Percentiles rank a stretch among this genome's conserved stretches.
Conservation (phyloP, 2,113 vertebrate species). For the Zingel zingel region DNA sequence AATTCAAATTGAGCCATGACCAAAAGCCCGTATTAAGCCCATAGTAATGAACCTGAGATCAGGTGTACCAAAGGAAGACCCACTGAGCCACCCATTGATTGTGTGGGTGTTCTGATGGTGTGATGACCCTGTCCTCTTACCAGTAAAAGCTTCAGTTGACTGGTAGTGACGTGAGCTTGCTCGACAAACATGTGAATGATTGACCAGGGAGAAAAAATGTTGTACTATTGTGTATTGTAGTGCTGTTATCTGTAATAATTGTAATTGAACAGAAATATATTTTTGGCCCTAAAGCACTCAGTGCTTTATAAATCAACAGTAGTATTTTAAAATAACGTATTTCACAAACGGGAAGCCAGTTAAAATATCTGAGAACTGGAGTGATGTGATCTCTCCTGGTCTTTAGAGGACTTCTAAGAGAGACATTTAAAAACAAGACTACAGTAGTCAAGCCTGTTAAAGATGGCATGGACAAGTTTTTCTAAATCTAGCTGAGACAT, state of each 20-base stretch:
- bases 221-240: too few species aligned
- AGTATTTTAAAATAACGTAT: too few species aligned
- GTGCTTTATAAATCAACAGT: too few species aligned
- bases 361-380: too few species aligned
- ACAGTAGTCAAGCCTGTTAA: too few species aligned
- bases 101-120: conserved; percentile 48
- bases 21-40: not conserved
- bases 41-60: not conserved
- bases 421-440: too few species aligned
- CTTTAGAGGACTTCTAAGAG: too few species aligned
- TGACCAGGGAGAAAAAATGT: not conserved
- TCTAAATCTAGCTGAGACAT: too few species aligned
- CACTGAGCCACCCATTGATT: not conserved
- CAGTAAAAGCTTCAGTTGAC: conserved; percentile 14
- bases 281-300: too few species aligned
- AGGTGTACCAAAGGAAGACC: not conserved
- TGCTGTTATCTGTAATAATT: not conserved
- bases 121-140: conserved; percentile 53
- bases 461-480: too few species aligned
- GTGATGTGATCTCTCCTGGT: too few species aligned
- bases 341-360: too few species aligned
- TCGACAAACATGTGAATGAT: conserved; percentile 30
- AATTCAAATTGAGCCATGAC: not conserved
- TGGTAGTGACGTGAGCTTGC: not conserved
- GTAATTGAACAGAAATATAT: not conserved